Evolutionary conservation across 2,888 invertebrate genomes (phyloP).

Genomic region (Stegophylla sp.): DNA sequence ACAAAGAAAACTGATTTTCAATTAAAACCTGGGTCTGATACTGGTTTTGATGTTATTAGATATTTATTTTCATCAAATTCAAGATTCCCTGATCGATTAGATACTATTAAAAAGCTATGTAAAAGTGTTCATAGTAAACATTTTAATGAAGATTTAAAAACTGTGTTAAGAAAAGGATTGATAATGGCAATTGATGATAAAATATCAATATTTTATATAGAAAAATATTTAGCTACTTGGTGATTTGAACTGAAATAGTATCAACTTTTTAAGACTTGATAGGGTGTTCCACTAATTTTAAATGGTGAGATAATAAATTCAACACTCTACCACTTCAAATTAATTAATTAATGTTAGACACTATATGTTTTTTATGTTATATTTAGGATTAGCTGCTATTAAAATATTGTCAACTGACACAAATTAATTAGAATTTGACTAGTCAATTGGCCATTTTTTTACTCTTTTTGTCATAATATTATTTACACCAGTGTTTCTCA

Average conservation of each 20-base stretch:
- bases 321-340: neutral
- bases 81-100: slow-evolving; percentile 60
- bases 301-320: neutral
- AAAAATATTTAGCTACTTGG: neutral
- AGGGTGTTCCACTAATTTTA: neutral
- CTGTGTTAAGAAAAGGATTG: slow-evolving; percentile 29
- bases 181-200: neutral
- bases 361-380: neutral
- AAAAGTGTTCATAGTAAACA: slow-evolving; percentile 39
- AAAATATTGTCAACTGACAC: no score
- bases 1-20: slow-evolving; percentile 60
- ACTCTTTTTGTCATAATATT: neutral
- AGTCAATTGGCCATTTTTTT: neutral
- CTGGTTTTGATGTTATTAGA: slow-evolving; percentile 60
- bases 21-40: slow-evolving; percentile 9
- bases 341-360: neutral
- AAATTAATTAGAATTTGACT: no score
- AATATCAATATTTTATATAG: slow-evolving; percentile 26
- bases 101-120: slow-evolving; percentile 60
- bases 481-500: no score
- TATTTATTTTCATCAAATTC: slow-evolving; percentile 61
- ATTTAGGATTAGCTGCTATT: no score
- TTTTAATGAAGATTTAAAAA: slow-evolving; percentile 47
- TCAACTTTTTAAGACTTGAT: neutral
- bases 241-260: neutral